Evolutionary conservation across 2,797 vertebrate genomes (phyloP).

Genomic region (Argyrosomus regius): DNA sequence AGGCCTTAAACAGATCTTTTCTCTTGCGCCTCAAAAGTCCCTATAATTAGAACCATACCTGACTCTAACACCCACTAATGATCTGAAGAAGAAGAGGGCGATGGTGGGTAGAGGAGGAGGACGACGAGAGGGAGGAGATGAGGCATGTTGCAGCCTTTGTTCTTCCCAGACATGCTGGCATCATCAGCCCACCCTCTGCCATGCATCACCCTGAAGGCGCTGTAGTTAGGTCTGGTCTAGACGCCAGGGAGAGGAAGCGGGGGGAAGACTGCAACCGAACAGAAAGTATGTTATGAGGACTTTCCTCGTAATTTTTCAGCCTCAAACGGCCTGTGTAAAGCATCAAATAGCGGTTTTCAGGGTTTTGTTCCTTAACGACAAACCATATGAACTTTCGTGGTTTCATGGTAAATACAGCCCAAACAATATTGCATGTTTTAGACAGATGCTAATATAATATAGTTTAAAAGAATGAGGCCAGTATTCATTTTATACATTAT

Average conservation of each 20-base stretch:
- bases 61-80: constrained; percentile 80
- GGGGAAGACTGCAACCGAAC: constrained; percentile 37
- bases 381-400: constrained; percentile 21
- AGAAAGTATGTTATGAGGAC: constrained; percentile 26
- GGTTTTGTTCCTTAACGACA: constrained; percentile 2
- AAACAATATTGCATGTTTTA: background rate
- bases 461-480: background rate
- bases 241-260: constrained; percentile 51
- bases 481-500: background rate
- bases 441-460: background rate
- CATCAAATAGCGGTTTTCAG: background rate
- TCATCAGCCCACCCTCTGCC: constrained; percentile 74
- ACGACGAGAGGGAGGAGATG: constrained; percentile 57
- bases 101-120: constrained; percentile 56
- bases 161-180: constrained; percentile 77
- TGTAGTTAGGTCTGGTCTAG: constrained; percentile 63
- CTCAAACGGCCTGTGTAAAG: background rate
- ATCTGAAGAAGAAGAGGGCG: constrained; percentile 65
- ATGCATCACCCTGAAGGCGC: constrained; percentile 60
- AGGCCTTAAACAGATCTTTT: constrained; percentile 47
- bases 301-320: constrained; percentile 34
- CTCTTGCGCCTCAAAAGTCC: constrained; percentile 60
- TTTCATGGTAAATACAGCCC: background rate
- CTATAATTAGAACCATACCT: constrained; percentile 83
- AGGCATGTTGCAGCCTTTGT: constrained; percentile 77